phyloP scores from a whole-genome alignment of 1,140 invertebrate species.

The Drosophila burlai region DNA sequence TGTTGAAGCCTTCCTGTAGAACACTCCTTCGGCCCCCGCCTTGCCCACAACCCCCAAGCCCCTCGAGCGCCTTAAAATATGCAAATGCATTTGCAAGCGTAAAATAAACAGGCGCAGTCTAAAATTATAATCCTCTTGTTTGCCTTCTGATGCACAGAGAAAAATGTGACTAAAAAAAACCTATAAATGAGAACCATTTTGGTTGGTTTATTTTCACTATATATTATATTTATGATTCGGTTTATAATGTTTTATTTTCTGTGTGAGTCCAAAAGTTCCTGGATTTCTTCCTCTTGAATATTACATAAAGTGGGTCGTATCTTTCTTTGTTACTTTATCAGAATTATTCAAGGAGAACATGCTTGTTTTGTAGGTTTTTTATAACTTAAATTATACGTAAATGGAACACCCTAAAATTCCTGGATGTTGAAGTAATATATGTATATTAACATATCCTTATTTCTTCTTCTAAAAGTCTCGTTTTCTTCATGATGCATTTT shows the following conservation, averaged over 20 bases:
- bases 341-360: background rate
- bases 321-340: background rate
- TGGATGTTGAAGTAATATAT: background rate
- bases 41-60: slow-evolving; percentile 4
- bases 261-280: background rate
- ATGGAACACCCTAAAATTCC: background rate
- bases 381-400: background rate
- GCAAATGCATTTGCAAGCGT: slow-evolving; percentile 75
- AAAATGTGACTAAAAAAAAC: background rate
- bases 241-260: background rate
- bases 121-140: slow-evolving; percentile 56
- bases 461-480: background rate
- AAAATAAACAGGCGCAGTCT: slow-evolving; percentile 64
- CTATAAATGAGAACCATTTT: background rate
- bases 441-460: background rate
- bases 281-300: background rate
- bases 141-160: slow-evolving; percentile 6
- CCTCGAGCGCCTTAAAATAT: slow-evolving; percentile 65
- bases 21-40: no score
- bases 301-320: no score
- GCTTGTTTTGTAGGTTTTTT: background rate
- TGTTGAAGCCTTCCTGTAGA: slow-evolving; percentile 38
- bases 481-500: no score
- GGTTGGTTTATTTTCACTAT: background rate
- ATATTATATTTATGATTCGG: background rate